phyloP scores from a whole-genome alignment of 2,113 vertebrate genomes.

The Neogale vison region DNA sequence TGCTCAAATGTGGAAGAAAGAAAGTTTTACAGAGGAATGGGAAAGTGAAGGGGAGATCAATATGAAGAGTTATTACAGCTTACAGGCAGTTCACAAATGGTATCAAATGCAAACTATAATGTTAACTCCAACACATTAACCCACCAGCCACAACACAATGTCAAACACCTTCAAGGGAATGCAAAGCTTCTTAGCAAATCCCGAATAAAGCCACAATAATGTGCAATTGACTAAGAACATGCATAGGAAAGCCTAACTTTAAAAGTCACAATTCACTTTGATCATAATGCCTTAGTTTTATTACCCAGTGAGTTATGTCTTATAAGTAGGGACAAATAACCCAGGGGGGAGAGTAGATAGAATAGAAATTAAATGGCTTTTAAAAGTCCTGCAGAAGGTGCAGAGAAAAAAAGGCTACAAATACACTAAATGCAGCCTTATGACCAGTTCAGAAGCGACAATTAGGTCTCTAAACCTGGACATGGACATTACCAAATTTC shows the following conservation, averaged over 20 bases:
- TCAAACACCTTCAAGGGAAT: neutral
- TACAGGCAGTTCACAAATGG: neutral
- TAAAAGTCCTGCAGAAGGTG: neutral
- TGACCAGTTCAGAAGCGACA: neutral
- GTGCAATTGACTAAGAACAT: neutral
- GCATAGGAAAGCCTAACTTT: neutral
- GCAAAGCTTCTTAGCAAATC: neutral
- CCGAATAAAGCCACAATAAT: neutral
- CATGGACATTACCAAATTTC: neutral
- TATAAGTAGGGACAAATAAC: neutral
- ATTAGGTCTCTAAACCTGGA: neutral
- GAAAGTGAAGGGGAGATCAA: neutral
- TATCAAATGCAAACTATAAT: neutral
- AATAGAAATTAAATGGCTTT: neutral
- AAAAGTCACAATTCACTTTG: neutral
- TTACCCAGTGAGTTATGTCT: neutral
- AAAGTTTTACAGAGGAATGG: neutral
- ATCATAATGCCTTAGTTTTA: neutral
- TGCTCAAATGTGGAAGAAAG: neutral
- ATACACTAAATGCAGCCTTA: neutral
- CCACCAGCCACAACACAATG: neutral
- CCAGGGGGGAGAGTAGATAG: too few relatives aligned
- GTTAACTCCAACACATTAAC: neutral
- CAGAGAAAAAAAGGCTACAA: neutral
- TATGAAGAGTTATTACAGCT: neutral